These are phyloP conservation scores for Girardinichthys multiradiatus DNA, from an alignment of 2,113 vertebrate genomes.

Conservation along the genomic window DNA sequence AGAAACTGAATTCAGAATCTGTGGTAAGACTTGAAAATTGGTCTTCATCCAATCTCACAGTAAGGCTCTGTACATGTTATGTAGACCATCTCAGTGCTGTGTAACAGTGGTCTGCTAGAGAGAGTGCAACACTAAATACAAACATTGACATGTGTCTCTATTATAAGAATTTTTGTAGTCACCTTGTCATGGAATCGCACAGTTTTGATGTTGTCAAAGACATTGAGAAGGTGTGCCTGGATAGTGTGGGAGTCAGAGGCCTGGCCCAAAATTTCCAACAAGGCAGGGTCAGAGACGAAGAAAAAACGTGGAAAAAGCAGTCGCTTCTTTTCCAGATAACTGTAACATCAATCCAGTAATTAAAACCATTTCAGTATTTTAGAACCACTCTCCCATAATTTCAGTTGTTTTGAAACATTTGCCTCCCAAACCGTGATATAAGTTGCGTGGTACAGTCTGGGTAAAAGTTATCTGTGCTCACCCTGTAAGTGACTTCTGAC, in stretches of 20 bases:
- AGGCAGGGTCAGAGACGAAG: conserved; percentile 95
- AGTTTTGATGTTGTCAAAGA: conserved; percentile 95
- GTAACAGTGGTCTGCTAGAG: background rate
- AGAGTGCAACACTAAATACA: background rate
- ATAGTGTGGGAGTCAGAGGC: conserved; percentile 95
- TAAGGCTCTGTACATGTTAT: background rate
- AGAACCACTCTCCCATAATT: background rate
- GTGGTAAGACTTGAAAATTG: background rate
- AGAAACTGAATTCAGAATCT: no score
- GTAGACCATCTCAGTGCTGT: background rate
- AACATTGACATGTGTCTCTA: no score
- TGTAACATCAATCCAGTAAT: conserved; percentile 45
- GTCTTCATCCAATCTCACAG: background rate
- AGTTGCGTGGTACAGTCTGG: background rate
- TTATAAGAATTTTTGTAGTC: background rate
- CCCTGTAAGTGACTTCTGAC: conserved; percentile 98
- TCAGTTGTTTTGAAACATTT: rapidly evolving
- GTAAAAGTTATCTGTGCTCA: conserved; percentile 63
- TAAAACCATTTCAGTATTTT: background rate
- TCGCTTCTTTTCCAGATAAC: conserved; percentile 96
- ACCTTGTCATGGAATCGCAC: conserved; percentile 93
- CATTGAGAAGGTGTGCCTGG: conserved; percentile 92
- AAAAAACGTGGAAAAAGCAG: conserved; percentile 96
- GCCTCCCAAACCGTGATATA: background rate
- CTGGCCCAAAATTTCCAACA: conserved; percentile 97